Base-by-base conservation (phyloP, 2,888 invertebrate genomes). In the Drosophila meridionalis region DNA sequence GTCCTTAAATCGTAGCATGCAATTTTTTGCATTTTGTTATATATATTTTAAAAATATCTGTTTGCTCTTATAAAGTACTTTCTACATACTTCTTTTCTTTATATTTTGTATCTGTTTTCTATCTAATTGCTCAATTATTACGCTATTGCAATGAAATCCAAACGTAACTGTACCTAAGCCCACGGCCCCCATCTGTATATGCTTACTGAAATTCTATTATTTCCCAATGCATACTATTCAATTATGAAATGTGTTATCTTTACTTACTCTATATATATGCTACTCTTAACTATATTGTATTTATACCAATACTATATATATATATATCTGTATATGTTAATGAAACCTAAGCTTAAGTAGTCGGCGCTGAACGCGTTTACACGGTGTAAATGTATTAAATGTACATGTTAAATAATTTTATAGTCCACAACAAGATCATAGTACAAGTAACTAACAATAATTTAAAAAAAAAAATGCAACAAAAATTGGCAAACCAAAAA, bases 371-470 rank as follows among this genome's bases (percentile, higher is more conserved):
- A 36, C 56, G 69, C 59, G 76, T 83, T 83, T 81, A 83, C 86
- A 59, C 70, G 58, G 66, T 59, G 82, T 81, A 73, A 85, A 83
- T 76, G 76, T 80, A 78, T 86, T 87, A 76, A 78, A 75, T 67
- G 69, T 78, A 86, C 66, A 70, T 78, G 83, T 83, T 87, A 82
- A 71, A 84, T 87, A 84, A 83, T 87, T 82, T 84, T 82, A 82
- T 78, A 83, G 68, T 83, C 69, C 64, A 72, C 63, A 57, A 75
- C 43, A 65, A 71, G 70, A 69, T 62, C 45, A 45, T 75, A 78
- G 80, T 82, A 73, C 80, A 71, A 83, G 83, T 88, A 76, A 88
- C 86, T 84, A 88, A 88, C 87, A 61, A 64, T 62, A 69, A 69
- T 38, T 12, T n/a, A 40, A 5, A 40, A 40, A 6, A 40, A 47